Percentiles rank a stretch among this genome's conserved stretches.
Conservation (phyloP, 2,888 invertebrate species). For the Gymnocheta viridis region DNA sequence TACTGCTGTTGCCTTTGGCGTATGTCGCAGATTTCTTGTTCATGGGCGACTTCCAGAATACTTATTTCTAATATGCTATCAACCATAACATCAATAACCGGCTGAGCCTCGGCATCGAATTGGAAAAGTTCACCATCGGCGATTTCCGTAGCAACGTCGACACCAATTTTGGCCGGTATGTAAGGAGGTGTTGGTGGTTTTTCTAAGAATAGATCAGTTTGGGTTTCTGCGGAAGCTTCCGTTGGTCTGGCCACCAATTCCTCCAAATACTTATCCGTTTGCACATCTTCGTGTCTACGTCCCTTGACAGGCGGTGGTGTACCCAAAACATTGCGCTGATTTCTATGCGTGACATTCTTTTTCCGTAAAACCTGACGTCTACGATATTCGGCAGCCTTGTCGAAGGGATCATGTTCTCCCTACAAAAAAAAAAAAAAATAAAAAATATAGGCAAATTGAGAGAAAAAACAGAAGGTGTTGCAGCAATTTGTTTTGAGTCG, state of each 20-base stretch:
- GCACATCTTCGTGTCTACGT: constrained; percentile 92
- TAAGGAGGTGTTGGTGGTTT: constrained; percentile 91
- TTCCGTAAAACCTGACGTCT: constrained; percentile 89
- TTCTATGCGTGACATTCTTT: constrained; percentile 83
- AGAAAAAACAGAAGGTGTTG: constrained; percentile 9
- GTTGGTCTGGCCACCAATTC: constrained; percentile 90
- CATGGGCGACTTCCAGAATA: constrained; percentile 94
- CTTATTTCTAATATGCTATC: constrained; percentile 95
- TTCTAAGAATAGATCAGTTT: constrained; percentile 94
- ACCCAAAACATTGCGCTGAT: constrained; percentile 83
- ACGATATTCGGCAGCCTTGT: constrained; percentile 82
- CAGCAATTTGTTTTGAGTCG: constrained; percentile 2
- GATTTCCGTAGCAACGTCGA: constrained; percentile 93
- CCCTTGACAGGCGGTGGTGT: constrained; percentile 86
- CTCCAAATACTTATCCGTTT: constrained; percentile 94
- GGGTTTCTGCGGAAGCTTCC: constrained; percentile 90
- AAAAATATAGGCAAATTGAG: constrained; percentile 1
- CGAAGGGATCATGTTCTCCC: constrained; percentile 82
- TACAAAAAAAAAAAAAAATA: constrained; percentile 67
- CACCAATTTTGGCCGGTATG: constrained; percentile 90
- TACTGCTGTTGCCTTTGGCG: constrained; percentile 85
- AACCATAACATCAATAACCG: constrained; percentile 93
- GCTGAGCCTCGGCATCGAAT: constrained; percentile 95
- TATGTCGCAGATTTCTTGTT: constrained; percentile 93
- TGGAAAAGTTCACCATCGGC: constrained; percentile 96